Evolutionary conservation across 2,797 vertebrate species (phyloP).

Genomic region (Emys orbicularis): DNA sequence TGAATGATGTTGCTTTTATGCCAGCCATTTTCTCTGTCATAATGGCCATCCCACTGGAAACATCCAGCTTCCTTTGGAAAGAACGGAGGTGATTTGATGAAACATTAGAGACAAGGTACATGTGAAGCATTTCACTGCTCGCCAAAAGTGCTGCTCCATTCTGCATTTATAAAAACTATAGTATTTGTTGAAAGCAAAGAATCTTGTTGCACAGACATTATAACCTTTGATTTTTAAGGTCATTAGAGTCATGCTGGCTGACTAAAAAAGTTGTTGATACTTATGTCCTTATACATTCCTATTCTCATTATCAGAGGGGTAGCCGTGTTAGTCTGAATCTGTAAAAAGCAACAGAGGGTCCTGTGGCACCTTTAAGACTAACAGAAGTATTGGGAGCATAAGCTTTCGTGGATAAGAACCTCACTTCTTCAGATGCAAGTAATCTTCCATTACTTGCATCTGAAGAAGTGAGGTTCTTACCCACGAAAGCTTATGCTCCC

Average conservation of each 20-base stretch:
- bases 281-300: not conserved
- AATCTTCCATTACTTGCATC: no score
- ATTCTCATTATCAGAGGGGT: no score
- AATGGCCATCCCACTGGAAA: not conserved
- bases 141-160: not conserved
- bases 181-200: rapidly evolving
- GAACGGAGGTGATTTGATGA: not conserved
- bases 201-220: rapidly evolving
- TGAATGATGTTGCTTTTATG: not conserved
- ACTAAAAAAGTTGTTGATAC: not conserved
- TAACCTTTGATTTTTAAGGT: not conserved
- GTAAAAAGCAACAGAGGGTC: no score
- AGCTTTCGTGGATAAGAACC: no score
- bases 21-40: not conserved
- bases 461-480: no score
- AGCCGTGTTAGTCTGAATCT: no score
- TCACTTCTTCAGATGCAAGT: no score
- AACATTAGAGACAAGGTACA: not conserved
- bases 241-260: not conserved
- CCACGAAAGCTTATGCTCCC: no score
- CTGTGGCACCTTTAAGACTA: no score
- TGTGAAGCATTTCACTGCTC: not conserved
- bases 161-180: rapidly evolving
- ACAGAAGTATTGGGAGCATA: no score
- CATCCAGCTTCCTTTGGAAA: not conserved